Evolutionary conservation across 2,888 invertebrate genomes (phyloP).

Genomic region (Sinotaia quadrata): DNA sequence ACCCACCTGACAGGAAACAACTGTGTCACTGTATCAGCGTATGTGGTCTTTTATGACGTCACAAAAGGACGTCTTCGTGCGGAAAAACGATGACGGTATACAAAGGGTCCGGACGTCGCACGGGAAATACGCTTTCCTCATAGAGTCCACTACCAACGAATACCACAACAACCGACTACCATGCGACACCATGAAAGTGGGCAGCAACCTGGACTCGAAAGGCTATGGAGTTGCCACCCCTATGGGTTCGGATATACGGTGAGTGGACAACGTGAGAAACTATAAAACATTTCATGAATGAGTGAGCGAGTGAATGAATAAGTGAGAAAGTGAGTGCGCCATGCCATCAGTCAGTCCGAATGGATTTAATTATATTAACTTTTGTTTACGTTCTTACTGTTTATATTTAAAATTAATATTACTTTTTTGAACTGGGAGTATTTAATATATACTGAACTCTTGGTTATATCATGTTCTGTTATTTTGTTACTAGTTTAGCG

Average conservation of each 20-base stretch:
- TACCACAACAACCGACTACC: constrained; percentile 87
- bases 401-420: no score
- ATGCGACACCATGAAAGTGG: constrained; percentile 77
- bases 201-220: constrained; percentile 84
- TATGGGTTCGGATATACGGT: constrained; percentile 57
- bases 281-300: no score
- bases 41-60: constrained; percentile 96
- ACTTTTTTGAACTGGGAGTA: no score
- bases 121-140: constrained; percentile 75
- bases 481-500: no score
- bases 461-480: no score
- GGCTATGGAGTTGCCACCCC: constrained; percentile 92
- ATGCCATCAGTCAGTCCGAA: no score
- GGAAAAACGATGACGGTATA: constrained; percentile 87
- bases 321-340: no score
- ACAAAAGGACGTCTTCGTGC: constrained; percentile 82
- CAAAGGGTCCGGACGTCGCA: constrained; percentile 80
- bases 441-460: no score
- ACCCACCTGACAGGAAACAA: constrained; percentile 82
- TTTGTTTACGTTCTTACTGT: no score
- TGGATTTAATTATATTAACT: no score
- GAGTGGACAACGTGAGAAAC: not conserved
- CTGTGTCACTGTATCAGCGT: constrained; percentile 89
- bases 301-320: no score
- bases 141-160: constrained; percentile 79